These are phyloP conservation scores for Nothoprocta pentlandii DNA, from an alignment of 2,113 vertebrate genomes.

Conservation along the genomic window DNA sequence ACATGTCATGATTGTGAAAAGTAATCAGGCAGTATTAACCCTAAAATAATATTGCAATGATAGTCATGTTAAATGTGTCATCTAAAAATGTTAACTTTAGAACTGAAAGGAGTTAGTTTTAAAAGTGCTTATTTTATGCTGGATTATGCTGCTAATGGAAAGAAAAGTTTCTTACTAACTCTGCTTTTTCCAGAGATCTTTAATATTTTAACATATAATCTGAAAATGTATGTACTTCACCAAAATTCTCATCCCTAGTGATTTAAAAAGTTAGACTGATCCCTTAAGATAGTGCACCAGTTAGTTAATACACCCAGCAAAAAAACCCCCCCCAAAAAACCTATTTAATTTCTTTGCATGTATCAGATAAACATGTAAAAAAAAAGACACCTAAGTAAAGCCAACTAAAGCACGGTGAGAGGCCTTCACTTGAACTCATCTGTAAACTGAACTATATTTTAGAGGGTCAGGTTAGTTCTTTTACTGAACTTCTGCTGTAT, in stretches of 20 bases:
- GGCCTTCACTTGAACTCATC: neutral
- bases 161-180: neutral
- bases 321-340: neutral
- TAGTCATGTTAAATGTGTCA: neutral
- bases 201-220: neutral
- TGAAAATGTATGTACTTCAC: neutral
- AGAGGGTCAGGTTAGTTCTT: neutral
- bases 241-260: neutral
- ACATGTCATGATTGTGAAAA: neutral
- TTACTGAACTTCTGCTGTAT: neutral
- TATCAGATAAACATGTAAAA: neutral
- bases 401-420: neutral
- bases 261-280: neutral
- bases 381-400: neutral
- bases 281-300: neutral
- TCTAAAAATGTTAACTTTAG: neutral
- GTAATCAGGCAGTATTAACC: slow-evolving; percentile 1
- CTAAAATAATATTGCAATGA: neutral
- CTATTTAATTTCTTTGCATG: neutral
- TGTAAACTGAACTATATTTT: neutral
- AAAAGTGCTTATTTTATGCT: neutral
- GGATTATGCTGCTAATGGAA: neutral
- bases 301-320: neutral
- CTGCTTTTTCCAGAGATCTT: neutral
- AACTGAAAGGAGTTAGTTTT: neutral